phyloP scores from a whole-genome alignment of 2,113 vertebrate species.

The Aramus guarauna region DNA sequence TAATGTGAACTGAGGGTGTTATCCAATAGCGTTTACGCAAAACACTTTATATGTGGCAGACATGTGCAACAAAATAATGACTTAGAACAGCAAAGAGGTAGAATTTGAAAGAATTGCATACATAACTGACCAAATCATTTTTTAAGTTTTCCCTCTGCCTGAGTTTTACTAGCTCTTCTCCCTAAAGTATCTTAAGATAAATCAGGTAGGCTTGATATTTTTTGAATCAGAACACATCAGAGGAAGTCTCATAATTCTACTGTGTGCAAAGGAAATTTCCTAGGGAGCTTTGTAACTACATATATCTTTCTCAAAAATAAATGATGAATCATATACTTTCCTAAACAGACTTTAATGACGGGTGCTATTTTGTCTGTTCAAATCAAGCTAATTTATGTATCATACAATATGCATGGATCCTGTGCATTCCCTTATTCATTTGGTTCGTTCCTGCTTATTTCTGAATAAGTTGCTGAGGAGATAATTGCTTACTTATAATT shows the following conservation, averaged over 20 bases:
- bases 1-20: neutral
- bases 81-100: neutral
- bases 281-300: neutral
- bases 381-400: neutral
- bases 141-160: neutral
- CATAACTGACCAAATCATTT: neutral
- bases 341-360: neutral
- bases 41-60: neutral
- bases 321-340: neutral
- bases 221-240: neutral
- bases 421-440: neutral
- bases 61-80: neutral
- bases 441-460: neutral
- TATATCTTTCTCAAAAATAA: neutral
- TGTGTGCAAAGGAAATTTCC: neutral
- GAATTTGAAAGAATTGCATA: neutral
- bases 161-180: neutral
- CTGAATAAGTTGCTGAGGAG: neutral
- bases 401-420: neutral
- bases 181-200: neutral
- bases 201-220: neutral
- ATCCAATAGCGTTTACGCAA: neutral
- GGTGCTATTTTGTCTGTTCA: neutral
- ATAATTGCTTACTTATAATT: neutral
- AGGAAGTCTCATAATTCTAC: neutral